Percentiles rank a stretch among this genome's conserved stretches.
Evolutionary conservation across 2,113 vertebrate genomes (phyloP).

Genomic region (Perca flavescens): DNA sequence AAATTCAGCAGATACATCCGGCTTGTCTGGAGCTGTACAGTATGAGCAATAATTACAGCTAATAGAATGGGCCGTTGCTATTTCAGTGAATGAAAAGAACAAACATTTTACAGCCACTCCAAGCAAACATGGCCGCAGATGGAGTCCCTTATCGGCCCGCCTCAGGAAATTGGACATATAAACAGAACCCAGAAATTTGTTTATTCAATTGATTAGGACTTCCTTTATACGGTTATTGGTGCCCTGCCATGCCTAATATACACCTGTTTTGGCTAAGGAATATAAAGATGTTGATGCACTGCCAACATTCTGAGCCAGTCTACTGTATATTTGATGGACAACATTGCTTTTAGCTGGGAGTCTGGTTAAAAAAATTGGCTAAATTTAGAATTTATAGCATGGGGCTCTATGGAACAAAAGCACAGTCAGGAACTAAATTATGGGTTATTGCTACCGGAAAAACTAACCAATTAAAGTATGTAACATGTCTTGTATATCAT

Average conservation of each 20-base stretch:
- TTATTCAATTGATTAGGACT: conserved; percentile 59
- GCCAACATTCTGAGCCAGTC: conserved; percentile 7
- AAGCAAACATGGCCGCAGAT: conserved; percentile 45
- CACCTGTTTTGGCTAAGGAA: conserved; percentile 3
- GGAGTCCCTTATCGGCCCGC: conserved; percentile 18
- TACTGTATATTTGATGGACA: conserved; percentile 9
- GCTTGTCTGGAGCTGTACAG: neutral
- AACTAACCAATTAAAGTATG: neutral
- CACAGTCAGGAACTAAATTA: neutral
- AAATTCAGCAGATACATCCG: conserved; percentile 26
- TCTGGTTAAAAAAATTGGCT: neutral
- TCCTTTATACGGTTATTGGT: conserved; percentile 33
- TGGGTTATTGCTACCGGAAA: conserved; percentile 2
- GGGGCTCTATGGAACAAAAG: conserved; percentile 28
- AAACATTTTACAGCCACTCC: conserved; percentile 32
- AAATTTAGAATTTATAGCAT: conserved; percentile 20
- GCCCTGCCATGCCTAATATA: conserved; percentile 22
- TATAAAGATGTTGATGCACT: conserved; percentile 5
- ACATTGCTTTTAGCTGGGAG: conserved; percentile 30
- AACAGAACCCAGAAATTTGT: conserved; percentile 33
- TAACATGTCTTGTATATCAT: neutral
- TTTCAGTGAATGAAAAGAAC: conserved; percentile 36
- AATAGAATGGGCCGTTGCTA: conserved; percentile 26
- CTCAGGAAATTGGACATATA: conserved; percentile 42
- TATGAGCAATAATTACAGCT: conserved; percentile 27